These are phyloP conservation scores for Jaculus jaculus DNA, from an alignment of 2,113 vertebrate genomes.

Conservation along the genomic window DNA sequence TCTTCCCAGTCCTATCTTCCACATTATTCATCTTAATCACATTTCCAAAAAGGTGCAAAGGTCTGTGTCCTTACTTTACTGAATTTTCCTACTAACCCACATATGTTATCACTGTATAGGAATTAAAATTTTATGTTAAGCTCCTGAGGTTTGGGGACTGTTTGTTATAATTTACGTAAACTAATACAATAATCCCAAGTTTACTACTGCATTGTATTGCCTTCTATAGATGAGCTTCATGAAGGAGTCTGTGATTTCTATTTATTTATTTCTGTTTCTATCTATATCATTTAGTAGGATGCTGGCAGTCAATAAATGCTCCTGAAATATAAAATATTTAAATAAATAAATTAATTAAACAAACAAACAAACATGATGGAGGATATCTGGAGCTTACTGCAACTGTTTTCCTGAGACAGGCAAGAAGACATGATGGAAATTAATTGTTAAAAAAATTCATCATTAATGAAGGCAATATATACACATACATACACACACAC, in stretches of 20 bases:
- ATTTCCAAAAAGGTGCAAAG: neutral
- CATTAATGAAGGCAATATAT: conserved; percentile 11
- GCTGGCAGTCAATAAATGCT: neutral
- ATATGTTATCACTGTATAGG: neutral
- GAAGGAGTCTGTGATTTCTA: neutral
- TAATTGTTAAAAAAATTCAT: too few species aligned
- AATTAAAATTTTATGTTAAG: conserved; percentile 33
- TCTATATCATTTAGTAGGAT: conserved; percentile 4
- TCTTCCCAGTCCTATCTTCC: neutral
- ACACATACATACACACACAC: neutral
- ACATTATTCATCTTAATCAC: neutral
- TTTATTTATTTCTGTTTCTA: conserved; percentile 12
- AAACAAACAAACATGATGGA: neutral
- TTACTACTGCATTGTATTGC: neutral
- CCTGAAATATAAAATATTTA: neutral
- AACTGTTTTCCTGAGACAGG: neutral
- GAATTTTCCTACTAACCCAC: neutral
- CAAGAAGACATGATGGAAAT: neutral
- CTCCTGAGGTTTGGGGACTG: neutral
- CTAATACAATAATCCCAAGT: neutral
- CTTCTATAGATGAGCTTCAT: neutral
- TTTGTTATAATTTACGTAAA: neutral
- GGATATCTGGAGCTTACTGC: neutral
- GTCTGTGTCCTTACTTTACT: neutral
- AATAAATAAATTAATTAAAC: neutral